Base-by-base conservation (phyloP, 37 sponge, comb jelly and placozoan genomes). In the Cliona cf. orientalis region DNA sequence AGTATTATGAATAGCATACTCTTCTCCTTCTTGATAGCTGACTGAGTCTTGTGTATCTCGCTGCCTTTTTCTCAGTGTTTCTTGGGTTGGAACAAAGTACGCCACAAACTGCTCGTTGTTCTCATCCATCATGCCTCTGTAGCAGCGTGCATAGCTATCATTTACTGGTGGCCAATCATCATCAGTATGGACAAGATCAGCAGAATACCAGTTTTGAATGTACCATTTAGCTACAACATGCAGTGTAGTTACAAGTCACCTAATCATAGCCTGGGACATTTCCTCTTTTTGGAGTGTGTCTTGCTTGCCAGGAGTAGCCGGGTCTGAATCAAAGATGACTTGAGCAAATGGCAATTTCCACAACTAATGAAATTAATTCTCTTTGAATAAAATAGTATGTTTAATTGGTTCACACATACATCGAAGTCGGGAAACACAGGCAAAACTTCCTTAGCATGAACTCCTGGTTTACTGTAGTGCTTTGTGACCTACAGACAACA, bases 101-200 rank as follows among this genome's bases (percentile, higher is more conserved):
- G 92, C 99, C 44, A 99, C 97, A 91, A 97, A 99, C 90, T 99
- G 97, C 67, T 99, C 92, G 53, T 90, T 92, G 76, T 92, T 91
- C 72, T 97, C 99, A 72, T 97, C 99, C 80, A 93, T 93, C 99
- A 99, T 99, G 42, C 97, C 99, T 75, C 97, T 90, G 69, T 7
- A 76, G 25, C 49, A 29, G 33, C n/a, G n/a, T n/a, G n/a, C 41
- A 38, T 6, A 55, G 40, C 6, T 41, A 42, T 17, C 11, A n/a
- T n/a, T n/a, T n/a, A n/a, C n/a, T n/a, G n/a, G n/a, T n/a, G n/a
- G n/a, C n/a, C n/a, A n/a, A n/a, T n/a, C n/a, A n/a, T n/a, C n/a
- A n/a, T n/a, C n/a, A n/a, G n/a, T n/a, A n/a, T n/a, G n/a, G n/a
- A n/a, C n/a, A n/a, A n/a, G n/a, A n/a, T n/a, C n/a, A n/a, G n/a